These are phyloP conservation scores for Phalera bucephala DNA, from an alignment of 2,888 invertebrate genomes.

Conservation along the genomic window DNA sequence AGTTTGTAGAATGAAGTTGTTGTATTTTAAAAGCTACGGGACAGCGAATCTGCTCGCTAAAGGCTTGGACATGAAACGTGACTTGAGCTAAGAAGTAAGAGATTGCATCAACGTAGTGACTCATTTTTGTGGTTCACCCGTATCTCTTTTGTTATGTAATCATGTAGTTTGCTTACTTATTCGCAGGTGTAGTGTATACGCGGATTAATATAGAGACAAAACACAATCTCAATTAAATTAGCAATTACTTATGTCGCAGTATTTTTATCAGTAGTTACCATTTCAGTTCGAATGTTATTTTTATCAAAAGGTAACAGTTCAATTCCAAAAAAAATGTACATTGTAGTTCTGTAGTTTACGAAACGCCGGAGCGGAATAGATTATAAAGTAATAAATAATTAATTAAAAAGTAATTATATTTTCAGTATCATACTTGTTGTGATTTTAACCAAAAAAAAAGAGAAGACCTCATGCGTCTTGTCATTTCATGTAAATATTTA, in stretches of 20 bases:
- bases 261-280: slow-evolving; percentile 9
- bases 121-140: no score
- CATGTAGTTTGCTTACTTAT: no score
- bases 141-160: no score
- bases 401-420: slow-evolving; percentile 59
- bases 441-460: slow-evolving; percentile 75
- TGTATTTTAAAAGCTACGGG: no score
- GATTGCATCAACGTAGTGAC: no score
- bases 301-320: slow-evolving; percentile 12
- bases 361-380: slow-evolving; percentile 49
- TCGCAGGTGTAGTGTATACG: no score
- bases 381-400: slow-evolving; percentile 30
- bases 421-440: slow-evolving; percentile 74
- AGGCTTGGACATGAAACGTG: no score
- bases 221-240: slow-evolving; percentile 3
- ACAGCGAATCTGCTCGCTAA: no score
- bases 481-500: slow-evolving; percentile 64
- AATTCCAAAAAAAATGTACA: slow-evolving; percentile 14
- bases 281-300: background rate
- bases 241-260: background rate
- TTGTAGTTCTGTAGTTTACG: slow-evolving; percentile 27
- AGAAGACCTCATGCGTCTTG: slow-evolving; percentile 61
- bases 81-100: no score
- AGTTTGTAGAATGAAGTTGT: no score
- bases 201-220: background rate